phyloP scores from a whole-genome alignment of 2,113 vertebrate species.

The Riparia riparia region DNA sequence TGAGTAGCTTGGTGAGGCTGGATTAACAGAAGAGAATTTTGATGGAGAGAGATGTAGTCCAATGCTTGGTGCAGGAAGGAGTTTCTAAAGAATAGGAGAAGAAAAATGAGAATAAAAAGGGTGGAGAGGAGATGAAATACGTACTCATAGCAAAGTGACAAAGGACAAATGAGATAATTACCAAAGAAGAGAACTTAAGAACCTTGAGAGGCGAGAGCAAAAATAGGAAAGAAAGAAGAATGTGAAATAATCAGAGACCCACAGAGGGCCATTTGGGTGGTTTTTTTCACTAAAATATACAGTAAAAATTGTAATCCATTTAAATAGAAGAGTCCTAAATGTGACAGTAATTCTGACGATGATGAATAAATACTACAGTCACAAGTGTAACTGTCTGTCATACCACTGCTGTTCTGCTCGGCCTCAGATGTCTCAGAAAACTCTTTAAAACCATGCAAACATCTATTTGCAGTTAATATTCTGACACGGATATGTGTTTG shows the following conservation, averaged over 20 bases:
- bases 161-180: background rate
- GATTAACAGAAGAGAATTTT: background rate
- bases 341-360: background rate
- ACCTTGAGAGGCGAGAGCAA: background rate
- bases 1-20: background rate
- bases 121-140: background rate
- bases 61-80: background rate
- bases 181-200: background rate
- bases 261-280: rapidly evolving
- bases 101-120: background rate
- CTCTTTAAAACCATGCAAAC: background rate
- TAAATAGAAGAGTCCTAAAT: background rate
- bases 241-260: background rate
- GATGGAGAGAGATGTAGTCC: background rate
- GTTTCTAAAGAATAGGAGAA: background rate
- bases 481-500: background rate
- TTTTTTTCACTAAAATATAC: background rate
- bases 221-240: background rate
- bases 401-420: background rate
- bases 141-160: background rate
- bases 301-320: background rate
- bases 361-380: background rate
- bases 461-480: background rate
- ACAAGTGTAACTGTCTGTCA: background rate
- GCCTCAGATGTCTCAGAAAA: background rate